Conservation (phyloP, 2,888 invertebrate species). For the Trachelus stipa region DNA sequence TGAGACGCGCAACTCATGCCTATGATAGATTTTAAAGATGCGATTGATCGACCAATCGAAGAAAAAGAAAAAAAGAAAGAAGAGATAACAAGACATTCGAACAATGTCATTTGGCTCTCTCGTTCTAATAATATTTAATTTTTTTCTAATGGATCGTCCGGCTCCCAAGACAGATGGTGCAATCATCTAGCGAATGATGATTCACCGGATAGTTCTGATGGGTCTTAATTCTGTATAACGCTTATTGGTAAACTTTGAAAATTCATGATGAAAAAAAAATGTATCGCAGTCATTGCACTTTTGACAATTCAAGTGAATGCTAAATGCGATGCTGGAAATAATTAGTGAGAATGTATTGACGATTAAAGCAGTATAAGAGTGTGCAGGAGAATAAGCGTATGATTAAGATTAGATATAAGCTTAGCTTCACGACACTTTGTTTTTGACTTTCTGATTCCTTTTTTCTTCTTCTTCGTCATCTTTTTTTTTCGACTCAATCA, state of each 20-base stretch:
- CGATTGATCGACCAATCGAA: not conserved
- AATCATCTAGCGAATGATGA: not conserved
- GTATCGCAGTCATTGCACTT: not conserved
- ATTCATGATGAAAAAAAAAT: not conserved
- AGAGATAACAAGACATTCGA: not conserved
- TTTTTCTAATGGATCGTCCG: not conserved
- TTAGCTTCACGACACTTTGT: not conserved
- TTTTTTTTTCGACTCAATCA: slow-evolving; percentile 13
- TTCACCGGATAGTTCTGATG: not conserved
- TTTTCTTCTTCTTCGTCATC: slow-evolving; percentile 15
- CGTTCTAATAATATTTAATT: not conserved
- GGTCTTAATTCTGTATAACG: not conserved
- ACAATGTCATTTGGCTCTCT: not conserved
- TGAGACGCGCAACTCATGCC: not conserved
- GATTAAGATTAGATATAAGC: not conserved
- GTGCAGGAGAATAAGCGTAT: not conserved
- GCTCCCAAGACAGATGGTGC: not conserved
- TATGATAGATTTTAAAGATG: not conserved
- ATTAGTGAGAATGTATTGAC: not conserved
- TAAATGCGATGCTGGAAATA: not conserved
- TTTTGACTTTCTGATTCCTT: not conserved
- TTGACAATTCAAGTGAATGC: not conserved
- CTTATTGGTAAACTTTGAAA: not conserved
- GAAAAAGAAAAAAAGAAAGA: not conserved
- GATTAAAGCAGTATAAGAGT: not conserved